These are phyloP conservation scores for Trachelus stipa DNA, from an alignment of 2,888 invertebrate genomes.

Conservation along the genomic window DNA sequence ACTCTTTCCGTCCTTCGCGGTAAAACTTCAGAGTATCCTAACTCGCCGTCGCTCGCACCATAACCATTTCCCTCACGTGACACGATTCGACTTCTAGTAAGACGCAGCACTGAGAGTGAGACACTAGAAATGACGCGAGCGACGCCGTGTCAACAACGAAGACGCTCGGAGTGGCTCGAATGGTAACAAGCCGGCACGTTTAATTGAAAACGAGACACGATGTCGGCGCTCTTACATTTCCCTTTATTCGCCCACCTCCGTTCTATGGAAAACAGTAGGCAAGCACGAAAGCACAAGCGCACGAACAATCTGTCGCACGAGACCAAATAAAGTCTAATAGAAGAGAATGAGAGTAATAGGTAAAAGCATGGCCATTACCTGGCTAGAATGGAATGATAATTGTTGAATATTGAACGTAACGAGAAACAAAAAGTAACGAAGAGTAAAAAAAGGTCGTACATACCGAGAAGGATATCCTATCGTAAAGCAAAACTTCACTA, in stretches of 20 bases:
- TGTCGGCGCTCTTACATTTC: background rate
- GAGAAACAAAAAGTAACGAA: background rate
- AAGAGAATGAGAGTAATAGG: background rate
- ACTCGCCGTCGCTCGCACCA: too few relatives aligned
- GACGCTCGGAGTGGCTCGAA: background rate
- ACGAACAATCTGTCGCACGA: background rate
- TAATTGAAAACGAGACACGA: background rate
- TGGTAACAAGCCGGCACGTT: background rate
- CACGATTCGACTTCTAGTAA: too few relatives aligned
- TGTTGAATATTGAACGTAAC: background rate
- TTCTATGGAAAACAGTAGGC: background rate
- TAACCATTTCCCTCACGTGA: too few relatives aligned
- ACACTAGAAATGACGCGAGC: too few relatives aligned
- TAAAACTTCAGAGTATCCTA: too few relatives aligned
- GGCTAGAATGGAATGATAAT: background rate
- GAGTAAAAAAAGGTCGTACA: background rate
- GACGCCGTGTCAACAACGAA: background rate
- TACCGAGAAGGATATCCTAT: background rate
- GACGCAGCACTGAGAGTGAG: too few relatives aligned
- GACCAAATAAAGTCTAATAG: background rate
- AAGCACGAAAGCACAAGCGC: background rate
- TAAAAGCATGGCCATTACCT: background rate
- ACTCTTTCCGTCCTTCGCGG: too few relatives aligned
- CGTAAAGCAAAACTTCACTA: background rate
- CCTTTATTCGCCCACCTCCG: background rate